These are phyloP conservation scores for Numenius arquata DNA, from an alignment of 2,113 vertebrate genomes.

Conservation along the genomic window DNA sequence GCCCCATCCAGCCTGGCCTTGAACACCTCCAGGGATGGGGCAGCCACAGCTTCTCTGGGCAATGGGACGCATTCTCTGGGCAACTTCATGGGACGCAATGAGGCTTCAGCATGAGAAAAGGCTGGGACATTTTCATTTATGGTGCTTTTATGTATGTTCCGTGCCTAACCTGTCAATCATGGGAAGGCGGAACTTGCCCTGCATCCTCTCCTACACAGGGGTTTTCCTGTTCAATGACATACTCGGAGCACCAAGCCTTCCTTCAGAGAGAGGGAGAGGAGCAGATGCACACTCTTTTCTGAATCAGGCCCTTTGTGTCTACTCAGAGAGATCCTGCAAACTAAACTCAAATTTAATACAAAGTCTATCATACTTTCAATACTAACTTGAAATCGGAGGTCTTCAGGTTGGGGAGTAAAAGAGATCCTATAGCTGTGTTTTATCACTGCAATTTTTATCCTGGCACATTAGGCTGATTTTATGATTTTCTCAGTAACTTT, in stretches of 20 bases:
- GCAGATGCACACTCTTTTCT: not conserved
- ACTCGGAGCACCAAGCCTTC: not conserved
- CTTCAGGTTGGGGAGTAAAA: not conserved
- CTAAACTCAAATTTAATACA: not conserved
- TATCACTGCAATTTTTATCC: not conserved
- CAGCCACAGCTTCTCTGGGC: too few species aligned
- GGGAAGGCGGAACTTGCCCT: not conserved
- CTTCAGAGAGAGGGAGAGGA: not conserved
- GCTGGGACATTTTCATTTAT: not conserved
- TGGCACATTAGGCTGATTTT: not conserved
- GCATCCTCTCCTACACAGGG: not conserved
- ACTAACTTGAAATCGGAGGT: not conserved
- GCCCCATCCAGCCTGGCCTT: too few species aligned
- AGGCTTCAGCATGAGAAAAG: not conserved
- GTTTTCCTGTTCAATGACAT: not conserved
- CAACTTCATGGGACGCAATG: not conserved
- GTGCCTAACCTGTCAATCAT: not conserved
- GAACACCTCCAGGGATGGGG: too few species aligned
- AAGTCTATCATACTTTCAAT: not conserved
- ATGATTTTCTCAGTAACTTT: not conserved
- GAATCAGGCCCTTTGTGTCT: not conserved
- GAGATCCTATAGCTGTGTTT: not conserved
- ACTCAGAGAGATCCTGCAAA: not conserved
- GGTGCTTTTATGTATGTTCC: not conserved
- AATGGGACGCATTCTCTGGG: too few species aligned